These are phyloP conservation scores for Lasioglossum pauxillum DNA, from an alignment of 2,888 invertebrate genomes.

Conservation along the genomic window DNA sequence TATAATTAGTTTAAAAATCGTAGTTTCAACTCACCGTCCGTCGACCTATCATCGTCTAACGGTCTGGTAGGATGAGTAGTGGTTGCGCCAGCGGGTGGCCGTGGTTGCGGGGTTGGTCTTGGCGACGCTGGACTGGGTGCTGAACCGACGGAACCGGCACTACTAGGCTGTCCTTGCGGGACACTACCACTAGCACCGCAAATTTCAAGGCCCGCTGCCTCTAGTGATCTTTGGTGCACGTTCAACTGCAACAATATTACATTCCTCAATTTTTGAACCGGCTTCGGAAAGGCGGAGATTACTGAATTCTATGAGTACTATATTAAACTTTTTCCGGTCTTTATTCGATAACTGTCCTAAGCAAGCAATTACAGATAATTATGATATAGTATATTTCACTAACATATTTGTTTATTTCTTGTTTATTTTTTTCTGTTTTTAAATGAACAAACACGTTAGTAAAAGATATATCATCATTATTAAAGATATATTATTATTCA, in stretches of 20 bases:
- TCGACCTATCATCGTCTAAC: constrained; percentile 83
- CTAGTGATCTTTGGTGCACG: constrained; percentile 83
- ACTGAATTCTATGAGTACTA: not conserved
- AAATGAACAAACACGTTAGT: too few relatives aligned
- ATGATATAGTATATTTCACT: too few relatives aligned
- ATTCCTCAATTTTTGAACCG: not conserved
- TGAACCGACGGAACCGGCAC: constrained; percentile 83
- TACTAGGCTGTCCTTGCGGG: constrained; percentile 83
- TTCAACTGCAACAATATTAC: constrained; percentile 79
- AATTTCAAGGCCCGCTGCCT: constrained; percentile 81
- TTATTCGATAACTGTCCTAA: too few relatives aligned
- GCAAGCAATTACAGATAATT: too few relatives aligned
- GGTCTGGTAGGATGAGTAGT: constrained; percentile 82
- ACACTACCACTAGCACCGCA: constrained; percentile 80
- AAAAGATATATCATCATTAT: too few relatives aligned
- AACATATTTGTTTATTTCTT: too few relatives aligned
- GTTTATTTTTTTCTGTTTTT: too few relatives aligned
- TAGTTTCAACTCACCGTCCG: constrained; percentile 78
- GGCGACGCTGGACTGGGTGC: constrained; percentile 84
- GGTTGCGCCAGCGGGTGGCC: constrained; percentile 78
- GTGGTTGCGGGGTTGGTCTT: constrained; percentile 81
- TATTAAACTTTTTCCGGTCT: too few relatives aligned
- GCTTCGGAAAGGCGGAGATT: not conserved
- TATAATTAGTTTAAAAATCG: constrained; percentile 5
- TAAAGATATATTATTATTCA: too few relatives aligned